Base-by-base conservation (phyloP, 2,113 vertebrate genomes). In the Suncus etruscus region DNA sequence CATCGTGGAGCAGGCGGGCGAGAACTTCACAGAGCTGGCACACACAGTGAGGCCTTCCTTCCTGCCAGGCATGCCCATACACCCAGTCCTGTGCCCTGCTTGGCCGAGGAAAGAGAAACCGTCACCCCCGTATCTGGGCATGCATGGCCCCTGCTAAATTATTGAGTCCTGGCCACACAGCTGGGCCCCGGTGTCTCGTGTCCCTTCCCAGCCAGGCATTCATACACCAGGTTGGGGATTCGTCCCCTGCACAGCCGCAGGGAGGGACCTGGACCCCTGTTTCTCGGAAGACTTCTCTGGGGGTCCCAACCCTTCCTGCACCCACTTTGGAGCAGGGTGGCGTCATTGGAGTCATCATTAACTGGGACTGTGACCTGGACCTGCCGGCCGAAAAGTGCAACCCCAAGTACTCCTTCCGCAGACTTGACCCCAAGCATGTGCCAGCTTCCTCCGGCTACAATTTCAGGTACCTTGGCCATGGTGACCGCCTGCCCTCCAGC, bases 321-420 rank as follows among this genome's bases (percentile, higher is more conserved):
- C 22, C 50, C 25, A 45, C 24, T n/a, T 65, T 32, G 72, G 77
- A 80, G 87, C 95, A 99, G 98, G 98, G 98, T 31, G 98, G 98
- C 3, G 98, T 99, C 73, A 98, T 99, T 0, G 98, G 98, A 0
- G 98, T 98, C 86, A 98, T 98, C 87, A 98, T 98, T 82, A 98
- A 97, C 97, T 98, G 97, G 98, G 96, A 98, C 58, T 99, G 98
- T 94, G 97, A 98, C 95, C 96, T 99, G 83, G 98, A 99, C 93
- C 82, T 98, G 89, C 96, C 98, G 0, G 94, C 98, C 0, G 98
- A 97, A 0, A 29, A 97, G 11, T 99, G 98, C 91, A 98, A 97
- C 80, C 98, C 98, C 31, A 97, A 94, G 7, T 99, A 99, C 78
- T 98, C 98, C n/a, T 99, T 99, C 95, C 97, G 98, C 27, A 97